Conservation (phyloP, 92 coral and sea anemone species). For the Paramuricea clavata region DNA sequence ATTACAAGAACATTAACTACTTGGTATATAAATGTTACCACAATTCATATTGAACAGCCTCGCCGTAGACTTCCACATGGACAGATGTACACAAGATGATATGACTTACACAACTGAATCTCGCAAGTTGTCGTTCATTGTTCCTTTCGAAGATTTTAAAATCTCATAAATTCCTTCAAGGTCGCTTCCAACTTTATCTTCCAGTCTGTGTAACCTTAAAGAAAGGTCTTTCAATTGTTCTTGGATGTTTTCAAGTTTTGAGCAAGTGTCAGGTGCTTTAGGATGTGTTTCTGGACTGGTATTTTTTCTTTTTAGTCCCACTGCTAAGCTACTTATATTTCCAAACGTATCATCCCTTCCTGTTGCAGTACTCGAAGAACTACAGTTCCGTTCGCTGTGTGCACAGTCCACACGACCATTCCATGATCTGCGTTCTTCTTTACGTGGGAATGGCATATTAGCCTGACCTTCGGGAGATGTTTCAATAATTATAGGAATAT, state of each 20-base stretch:
- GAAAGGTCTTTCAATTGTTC: conserved; percentile 72
- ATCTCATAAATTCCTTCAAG: conserved; percentile 79
- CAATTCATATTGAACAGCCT: neutral
- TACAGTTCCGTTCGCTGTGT: neutral
- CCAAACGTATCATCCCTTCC: neutral
- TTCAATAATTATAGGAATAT: conserved; percentile 41
- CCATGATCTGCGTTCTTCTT: neutral
- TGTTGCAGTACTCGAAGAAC: neutral
- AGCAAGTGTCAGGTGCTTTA: conserved; percentile 49
- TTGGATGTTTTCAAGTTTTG: conserved; percentile 64
- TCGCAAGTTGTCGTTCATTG: conserved; percentile 9
- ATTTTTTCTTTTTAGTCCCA: neutral
- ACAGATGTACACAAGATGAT: neutral
- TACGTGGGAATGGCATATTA: conserved; percentile 28
- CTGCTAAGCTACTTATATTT: neutral
- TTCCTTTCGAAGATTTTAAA: conserved; percentile 55
- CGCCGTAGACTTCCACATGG: neutral
- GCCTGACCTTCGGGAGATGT: conserved; percentile 52
- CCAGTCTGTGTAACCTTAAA: conserved; percentile 76
- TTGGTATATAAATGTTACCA: conserved; percentile 1
- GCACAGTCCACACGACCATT: neutral
- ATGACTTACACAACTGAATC: conserved; percentile 23
- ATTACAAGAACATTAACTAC: neutral
- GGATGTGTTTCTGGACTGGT: too few species aligned
- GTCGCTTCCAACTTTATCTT: conserved; percentile 75